Evolutionary conservation across 2,888 invertebrate genomes (phyloP), one percentile per base, ranked within the genome.

Genomic region (Eupithecia insigniata): DNA sequence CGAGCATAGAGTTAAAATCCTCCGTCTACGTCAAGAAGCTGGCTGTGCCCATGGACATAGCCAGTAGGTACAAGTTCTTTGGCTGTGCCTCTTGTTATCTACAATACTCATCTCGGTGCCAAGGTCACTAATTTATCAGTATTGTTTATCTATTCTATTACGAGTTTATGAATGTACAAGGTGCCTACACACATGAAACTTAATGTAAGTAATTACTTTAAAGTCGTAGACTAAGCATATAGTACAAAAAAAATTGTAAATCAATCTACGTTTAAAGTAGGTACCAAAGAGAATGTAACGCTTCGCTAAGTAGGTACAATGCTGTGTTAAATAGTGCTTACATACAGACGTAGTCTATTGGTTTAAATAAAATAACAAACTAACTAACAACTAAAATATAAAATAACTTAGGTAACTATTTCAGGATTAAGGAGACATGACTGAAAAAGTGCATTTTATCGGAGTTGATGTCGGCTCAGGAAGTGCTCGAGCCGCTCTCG

Each of bases 381-480:
- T 12, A 22, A 30, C 28, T 30, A n/a, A n/a, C n/a, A n/a, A n/a
- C n/a, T n/a, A n/a, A n/a, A n/a, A n/a, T n/a, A n/a, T n/a, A n/a
- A n/a, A n/a, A n/a, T n/a, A n/a, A n/a, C n/a, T n/a, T n/a, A n/a
- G n/a, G n/a, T 51, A n/a, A 5, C n/a, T 28, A 30, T 71, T 74
- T 55, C 75, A 72, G 70, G 28, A 66, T 1, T 78, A 18, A 28
- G 60, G 46, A 74, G 43, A 43, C 69, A 87, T 90, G 90, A 75
- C 75, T 72, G 78, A 78, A 69, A 81, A 85, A 65, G 79, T 83
- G 73, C 96, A 95, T 87, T 97, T 97, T 87, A 94, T 98, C 83
- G 98, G 98, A 72, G 97, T 99, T 16, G 99, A 99, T 92, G 98
- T 99, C 55, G 99, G 99, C 7, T 98, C 98, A 2, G 97, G 97